These are phyloP conservation scores for Eulemur mongoz DNA, from an alignment of 2,797 vertebrate genomes.

Conservation along the genomic window DNA sequence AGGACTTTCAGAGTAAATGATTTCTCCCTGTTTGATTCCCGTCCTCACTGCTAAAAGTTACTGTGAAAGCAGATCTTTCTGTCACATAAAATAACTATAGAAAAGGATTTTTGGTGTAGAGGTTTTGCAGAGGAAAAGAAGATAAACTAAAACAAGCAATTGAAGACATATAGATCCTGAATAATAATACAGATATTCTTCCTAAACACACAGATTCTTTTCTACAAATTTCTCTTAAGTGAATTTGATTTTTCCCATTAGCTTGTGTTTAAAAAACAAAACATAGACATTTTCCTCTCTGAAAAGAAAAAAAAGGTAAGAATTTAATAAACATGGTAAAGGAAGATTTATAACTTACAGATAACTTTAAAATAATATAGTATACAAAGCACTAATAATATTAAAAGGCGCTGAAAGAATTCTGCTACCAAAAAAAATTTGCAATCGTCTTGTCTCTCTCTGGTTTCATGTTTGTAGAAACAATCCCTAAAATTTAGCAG, in stretches of 20 bases:
- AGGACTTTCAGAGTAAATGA: not conserved
- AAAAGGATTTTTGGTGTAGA: conserved; percentile 19
- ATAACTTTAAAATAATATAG: conserved; percentile 6
- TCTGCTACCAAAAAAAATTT: not conserved
- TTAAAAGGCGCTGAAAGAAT: not conserved
- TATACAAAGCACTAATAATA: not conserved
- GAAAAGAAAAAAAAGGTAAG: conserved; percentile 14
- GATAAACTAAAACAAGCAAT: conserved; percentile 37
- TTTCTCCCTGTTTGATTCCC: conserved; percentile 37
- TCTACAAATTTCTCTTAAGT: conserved; percentile 21
- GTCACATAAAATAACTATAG: not conserved
- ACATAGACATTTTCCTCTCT: not conserved
- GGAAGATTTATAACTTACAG: not conserved
- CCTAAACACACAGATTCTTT: not conserved
- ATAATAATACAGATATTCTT: not conserved
- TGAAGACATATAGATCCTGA: not conserved
- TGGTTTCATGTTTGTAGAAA: conserved; percentile 13
- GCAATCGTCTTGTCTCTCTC: not conserved
- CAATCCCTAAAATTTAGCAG: not conserved
- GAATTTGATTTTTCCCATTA: conserved; percentile 45
- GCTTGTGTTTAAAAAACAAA: conserved; percentile 48
- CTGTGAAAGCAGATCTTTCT: conserved; percentile 29
- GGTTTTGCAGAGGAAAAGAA: conserved; percentile 24
- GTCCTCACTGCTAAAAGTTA: conserved; percentile 72
- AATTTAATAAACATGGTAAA: conserved; percentile 22